Evolutionary conservation across 2,797 vertebrate genomes (phyloP).

Genomic region (Saguinus oedipus): DNA sequence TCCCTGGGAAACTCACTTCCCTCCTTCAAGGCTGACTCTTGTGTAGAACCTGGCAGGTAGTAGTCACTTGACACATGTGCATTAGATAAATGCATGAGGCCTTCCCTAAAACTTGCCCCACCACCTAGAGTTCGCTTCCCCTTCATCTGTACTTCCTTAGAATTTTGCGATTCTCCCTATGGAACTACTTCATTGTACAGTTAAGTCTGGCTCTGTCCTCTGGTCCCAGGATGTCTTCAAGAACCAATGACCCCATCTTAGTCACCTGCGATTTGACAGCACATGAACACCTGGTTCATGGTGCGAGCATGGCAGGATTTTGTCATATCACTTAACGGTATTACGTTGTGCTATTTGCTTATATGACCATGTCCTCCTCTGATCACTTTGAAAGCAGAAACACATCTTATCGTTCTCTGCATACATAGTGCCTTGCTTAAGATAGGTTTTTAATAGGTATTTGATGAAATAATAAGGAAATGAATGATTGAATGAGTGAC

Average conservation of each 20-base stretch:
- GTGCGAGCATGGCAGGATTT: not conserved
- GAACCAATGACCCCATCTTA: not conserved
- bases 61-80: rapidly evolving
- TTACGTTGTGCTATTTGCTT: not conserved
- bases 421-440: not conserved
- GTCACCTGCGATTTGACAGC: not conserved
- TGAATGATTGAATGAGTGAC: not conserved
- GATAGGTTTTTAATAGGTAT: not conserved
- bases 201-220: not conserved
- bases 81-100: not conserved
- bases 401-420: not conserved
- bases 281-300: not conserved
- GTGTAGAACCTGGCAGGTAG: not conserved
- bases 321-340: not conserved
- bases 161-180: not conserved
- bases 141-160: not conserved
- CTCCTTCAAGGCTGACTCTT: not conserved
- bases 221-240: not conserved
- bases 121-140: not conserved
- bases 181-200: not conserved
- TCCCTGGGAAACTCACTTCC: not conserved
- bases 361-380: not conserved
- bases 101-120: not conserved
- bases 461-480: not conserved
- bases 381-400: not conserved